phyloP scores from a whole-genome alignment of 2,113 vertebrate genomes.

The Rhinogobius similis region DNA sequence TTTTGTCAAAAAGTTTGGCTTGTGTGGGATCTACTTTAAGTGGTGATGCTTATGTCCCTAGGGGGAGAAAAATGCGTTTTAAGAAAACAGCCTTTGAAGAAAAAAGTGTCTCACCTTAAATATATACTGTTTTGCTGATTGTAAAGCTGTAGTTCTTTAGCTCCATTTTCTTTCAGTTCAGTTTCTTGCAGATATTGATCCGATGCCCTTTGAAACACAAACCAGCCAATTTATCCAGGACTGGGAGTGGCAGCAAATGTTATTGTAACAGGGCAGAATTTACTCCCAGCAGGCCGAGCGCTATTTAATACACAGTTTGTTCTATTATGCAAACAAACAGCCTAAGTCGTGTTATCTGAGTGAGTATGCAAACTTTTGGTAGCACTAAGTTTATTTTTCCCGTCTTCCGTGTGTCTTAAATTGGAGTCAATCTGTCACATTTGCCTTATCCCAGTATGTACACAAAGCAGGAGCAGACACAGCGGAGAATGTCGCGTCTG shows the following conservation, averaged over 20 bases:
- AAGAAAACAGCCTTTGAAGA: no score
- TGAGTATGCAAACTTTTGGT: background rate
- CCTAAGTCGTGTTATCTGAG: background rate
- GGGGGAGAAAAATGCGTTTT: no score
- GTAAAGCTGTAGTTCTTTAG: background rate
- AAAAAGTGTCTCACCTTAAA: no score
- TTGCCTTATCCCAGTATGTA: slow-evolving; percentile 12
- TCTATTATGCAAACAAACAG: background rate
- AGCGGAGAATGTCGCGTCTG: slow-evolving; percentile 55
- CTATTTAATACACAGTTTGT: background rate
- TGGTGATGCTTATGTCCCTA: no score
- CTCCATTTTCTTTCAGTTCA: background rate
- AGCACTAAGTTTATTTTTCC: background rate
- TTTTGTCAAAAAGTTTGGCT: no score
- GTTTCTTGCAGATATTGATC: background rate
- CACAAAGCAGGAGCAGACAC: slow-evolving; percentile 16
- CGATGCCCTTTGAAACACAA: background rate
- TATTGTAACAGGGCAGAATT: background rate
- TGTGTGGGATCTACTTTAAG: no score
- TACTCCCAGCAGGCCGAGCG: no score
- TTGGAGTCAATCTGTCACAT: slow-evolving; percentile 19
- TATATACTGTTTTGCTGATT: background rate
- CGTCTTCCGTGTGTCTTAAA: background rate
- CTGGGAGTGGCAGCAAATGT: background rate
- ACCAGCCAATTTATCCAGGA: background rate